phyloP scores from a whole-genome alignment of 2,113 vertebrate species.

The Rhinichthys klamathensis region DNA sequence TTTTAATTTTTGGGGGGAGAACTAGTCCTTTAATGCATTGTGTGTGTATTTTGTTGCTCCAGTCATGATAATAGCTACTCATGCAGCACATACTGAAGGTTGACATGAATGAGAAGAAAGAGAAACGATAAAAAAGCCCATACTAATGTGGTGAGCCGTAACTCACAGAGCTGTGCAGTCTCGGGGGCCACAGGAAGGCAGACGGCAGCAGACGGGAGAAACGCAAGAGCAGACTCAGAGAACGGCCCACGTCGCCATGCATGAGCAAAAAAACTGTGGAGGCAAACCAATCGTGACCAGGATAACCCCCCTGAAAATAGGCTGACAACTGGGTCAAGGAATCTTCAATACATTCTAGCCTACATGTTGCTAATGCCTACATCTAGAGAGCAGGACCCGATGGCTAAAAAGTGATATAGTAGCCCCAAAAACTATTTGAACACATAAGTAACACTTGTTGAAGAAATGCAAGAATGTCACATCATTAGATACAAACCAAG shows the following conservation, averaged over 20 bases:
- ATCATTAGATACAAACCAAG: not conserved
- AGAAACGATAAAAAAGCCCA: not conserved
- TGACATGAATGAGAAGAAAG: conserved; percentile 8
- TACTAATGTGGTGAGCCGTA: not conserved
- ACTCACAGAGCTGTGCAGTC: conserved; percentile 88
- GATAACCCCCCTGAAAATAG: conserved; percentile 74
- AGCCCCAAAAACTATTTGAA: not conserved
- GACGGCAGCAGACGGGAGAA: conserved; percentile 85
- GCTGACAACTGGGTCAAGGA: conserved; percentile 83
- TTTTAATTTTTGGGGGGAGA: too few species aligned
- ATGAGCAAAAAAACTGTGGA: conserved; percentile 90
- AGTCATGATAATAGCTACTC: not conserved
- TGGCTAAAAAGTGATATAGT: not conserved
- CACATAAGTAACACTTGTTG: not conserved
- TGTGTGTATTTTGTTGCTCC: not conserved
- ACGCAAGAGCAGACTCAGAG: conserved; percentile 79
- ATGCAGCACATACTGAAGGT: not conserved
- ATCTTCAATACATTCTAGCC: conserved; percentile 8
- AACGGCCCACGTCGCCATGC: conserved; percentile 80
- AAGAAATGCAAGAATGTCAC: not conserved
- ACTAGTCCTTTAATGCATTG: not conserved
- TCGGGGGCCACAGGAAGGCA: conserved; percentile 89
- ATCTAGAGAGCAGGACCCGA: not conserved
- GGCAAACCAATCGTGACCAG: conserved; percentile 90
- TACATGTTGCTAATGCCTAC: too few species aligned